phyloP scores from a whole-genome alignment of 2,888 invertebrate species.

The Pollenia angustigena region DNA sequence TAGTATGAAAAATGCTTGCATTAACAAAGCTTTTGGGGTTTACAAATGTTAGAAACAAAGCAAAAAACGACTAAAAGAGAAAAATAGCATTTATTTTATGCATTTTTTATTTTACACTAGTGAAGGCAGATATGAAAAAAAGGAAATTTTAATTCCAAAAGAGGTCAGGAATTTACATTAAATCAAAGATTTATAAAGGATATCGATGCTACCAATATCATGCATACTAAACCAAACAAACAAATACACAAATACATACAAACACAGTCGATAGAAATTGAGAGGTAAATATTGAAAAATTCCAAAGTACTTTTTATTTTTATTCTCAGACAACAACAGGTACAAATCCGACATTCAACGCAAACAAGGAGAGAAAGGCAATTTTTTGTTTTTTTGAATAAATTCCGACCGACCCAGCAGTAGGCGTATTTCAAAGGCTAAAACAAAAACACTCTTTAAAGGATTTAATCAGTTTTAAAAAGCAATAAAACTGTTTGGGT shows the following conservation, averaged over 20 bases:
- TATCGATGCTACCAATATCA: not conserved
- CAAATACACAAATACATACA: not conserved
- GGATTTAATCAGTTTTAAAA: slow-evolving; percentile 35
- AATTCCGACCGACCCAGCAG: not conserved
- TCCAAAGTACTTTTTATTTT: slow-evolving; percentile 4
- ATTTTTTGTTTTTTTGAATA: not conserved
- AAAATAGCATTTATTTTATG: slow-evolving; percentile 30
- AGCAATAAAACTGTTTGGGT: slow-evolving; percentile 15
- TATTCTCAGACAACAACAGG: slow-evolving; percentile 13
- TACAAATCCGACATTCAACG: slow-evolving; percentile 3
- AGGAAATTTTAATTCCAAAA: slow-evolving; percentile 22
- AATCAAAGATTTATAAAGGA: slow-evolving; percentile 38
- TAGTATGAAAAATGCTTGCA: slow-evolving; percentile 21
- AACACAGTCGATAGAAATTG: not conserved
- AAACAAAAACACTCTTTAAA: slow-evolving; percentile 35
- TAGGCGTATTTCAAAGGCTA: slow-evolving; percentile 4
- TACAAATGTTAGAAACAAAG: slow-evolving; percentile 17
- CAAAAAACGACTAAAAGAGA: not conserved
- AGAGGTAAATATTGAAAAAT: slow-evolving; percentile 13
- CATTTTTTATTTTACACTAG: not conserved
- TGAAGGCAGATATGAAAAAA: slow-evolving; percentile 41
- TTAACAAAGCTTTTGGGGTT: slow-evolving; percentile 31
- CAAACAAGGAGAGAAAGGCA: not conserved
- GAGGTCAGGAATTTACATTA: slow-evolving; percentile 24
- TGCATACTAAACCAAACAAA: not conserved